Evolutionary conservation across 1,140 invertebrate genomes (phyloP), one percentile per base, ranked within the genome.

Genomic region (Cylas formicarius): DNA sequence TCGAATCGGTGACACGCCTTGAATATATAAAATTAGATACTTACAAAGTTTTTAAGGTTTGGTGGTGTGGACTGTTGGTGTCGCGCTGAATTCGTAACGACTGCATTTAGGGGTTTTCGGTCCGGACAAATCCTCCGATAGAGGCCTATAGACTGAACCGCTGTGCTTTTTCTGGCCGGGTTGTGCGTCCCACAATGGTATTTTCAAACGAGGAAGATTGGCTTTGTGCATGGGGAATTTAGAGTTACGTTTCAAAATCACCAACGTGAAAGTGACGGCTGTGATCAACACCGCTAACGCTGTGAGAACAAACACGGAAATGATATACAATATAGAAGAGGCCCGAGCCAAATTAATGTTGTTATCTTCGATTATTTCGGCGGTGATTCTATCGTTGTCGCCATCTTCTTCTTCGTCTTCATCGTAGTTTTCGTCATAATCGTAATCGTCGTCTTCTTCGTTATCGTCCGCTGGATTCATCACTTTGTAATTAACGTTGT

Each of bases 271-370:
- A 21, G 53, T 56, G 8, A 59, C 52, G 10, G 55, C 56, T 5
- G 54, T 45, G 14, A 59, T 41, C 8, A 63, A 54, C 11, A 69
- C 73, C 55, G 62, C 64, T 11, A 72, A 62, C 43, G 70, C 71
- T 8, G 66, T 67, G 13, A 63, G 58, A 48, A 68, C 56, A 28
- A 68, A 66, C 22, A 69, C 70, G 37, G 69, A 62, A 2, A 65
- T 67, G 3, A 56, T 50, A 32, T 68, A 72, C 21, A 63, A 40
- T 27, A 60, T 58, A 33, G 56, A 54, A 4, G 55, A 48, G 6
- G 48, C 50, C 33, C 44, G 41, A 10, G 53, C 46, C 11, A 57
- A 37, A 17, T 45, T 48, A 13, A 48, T 45, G 20, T 44, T 44
- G 21, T 41, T 26, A 9, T 48, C 27, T 38, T 45, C 33, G 10